Base-by-base conservation (phyloP, 2,113 vertebrate genomes). In the Megaceryle torquata region DNA sequence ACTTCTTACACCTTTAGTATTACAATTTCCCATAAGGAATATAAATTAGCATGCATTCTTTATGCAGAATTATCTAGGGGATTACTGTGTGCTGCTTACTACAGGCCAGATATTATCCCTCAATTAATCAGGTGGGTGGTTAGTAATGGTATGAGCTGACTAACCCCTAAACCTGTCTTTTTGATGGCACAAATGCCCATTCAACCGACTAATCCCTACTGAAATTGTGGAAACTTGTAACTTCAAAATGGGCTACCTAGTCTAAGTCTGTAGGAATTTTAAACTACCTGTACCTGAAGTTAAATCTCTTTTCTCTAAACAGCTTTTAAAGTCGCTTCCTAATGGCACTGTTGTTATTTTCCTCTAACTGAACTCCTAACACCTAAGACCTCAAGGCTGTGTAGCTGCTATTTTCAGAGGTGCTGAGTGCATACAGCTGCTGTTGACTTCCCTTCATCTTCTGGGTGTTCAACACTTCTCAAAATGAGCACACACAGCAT, bases 391-490 rank as follows among this genome's bases (percentile, higher is more conserved):
- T 68, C 37, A 22, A 77, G 64, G 54, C 81, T 89, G 48, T 16
- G 50, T 43, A 24, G 78, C 51, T 91, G 85, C 80, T 84, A 22
- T 93, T 95, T 88, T 83, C 84, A 84, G 76, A 72, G 88, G 82
- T 85, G 56, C 71, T 78, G 83, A 87, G 88, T 72, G 79, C 57
- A 35, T 71, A 43, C 80, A 84, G 82, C 82, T 92, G 91, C 93
- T 88, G 64, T 75, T 95, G 84, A 63, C 78, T 84, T 93, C 76
- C 48, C 70, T 74, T 79, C 26, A 1, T 26, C 11, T 48, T 60
- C 67, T 86, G 69, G 80, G 46, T 89, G 76, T 28, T 91, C 85
- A 76, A 72, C 67, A 74, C 88, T 64, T 44, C 50, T 72, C 70
- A 31, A 48, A 60, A 59, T 63, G 76, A 90, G n/a, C 16, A 31